Percentiles rank a stretch among this genome's conserved stretches.
These are phyloP conservation scores for Zelleria hepariella DNA, from an alignment of 2,888 invertebrate genomes.

Conservation along the genomic window DNA sequence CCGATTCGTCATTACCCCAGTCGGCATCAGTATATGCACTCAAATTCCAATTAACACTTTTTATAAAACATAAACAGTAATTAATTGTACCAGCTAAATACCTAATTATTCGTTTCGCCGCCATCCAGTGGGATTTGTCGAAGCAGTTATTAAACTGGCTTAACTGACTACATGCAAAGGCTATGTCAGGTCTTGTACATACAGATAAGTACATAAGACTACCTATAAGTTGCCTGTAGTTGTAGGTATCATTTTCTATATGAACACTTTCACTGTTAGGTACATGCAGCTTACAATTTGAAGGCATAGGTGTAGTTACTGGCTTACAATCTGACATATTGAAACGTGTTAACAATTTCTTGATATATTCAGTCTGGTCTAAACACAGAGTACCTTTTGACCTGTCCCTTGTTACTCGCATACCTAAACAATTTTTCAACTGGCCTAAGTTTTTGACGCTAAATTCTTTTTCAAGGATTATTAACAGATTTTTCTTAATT, in stretches of 20 bases:
- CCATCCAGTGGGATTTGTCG: slow-evolving; percentile 8
- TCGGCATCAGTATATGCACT: slow-evolving; percentile 13
- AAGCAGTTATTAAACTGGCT: slow-evolving; percentile 15
- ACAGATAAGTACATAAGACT: slow-evolving; percentile 12
- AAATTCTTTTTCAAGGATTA: neutral
- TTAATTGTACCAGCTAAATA: slow-evolving; percentile 13
- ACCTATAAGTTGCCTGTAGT: slow-evolving; percentile 7
- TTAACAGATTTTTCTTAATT: neutral
- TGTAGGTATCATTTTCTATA: slow-evolving; percentile 4
- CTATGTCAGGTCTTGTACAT: slow-evolving; percentile 16
- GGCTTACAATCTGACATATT: slow-evolving; percentile 11
- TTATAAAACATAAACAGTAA: slow-evolving; percentile 9
- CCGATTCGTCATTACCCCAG: slow-evolving; percentile 12
- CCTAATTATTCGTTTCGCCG: slow-evolving; percentile 14
- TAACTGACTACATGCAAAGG: slow-evolving; percentile 11
- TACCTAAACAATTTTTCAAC: neutral
- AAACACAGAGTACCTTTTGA: neutral
- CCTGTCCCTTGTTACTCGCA: neutral
- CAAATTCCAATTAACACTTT: slow-evolving; percentile 1
- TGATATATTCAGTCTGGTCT: slow-evolving; percentile 2
- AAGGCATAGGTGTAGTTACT: slow-evolving; percentile 10
- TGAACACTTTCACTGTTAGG: neutral
- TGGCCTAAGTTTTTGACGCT: neutral
- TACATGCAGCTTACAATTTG: slow-evolving; percentile 9
- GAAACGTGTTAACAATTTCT: neutral